These are phyloP conservation scores for Macrotrachela quadricornifera DNA, from an alignment of 1,140 invertebrate genomes.

Conservation along the genomic window DNA sequence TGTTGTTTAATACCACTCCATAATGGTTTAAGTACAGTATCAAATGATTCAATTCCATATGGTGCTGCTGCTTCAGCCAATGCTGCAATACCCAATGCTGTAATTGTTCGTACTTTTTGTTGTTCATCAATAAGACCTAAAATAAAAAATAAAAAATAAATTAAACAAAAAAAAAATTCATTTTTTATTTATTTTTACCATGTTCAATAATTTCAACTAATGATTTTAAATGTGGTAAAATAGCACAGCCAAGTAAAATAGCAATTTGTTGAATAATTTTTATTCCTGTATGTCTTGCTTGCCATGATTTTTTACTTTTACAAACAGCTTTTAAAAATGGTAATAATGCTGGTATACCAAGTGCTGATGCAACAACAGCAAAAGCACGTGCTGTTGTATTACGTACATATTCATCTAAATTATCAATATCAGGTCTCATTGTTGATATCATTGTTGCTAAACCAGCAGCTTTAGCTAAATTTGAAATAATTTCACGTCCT, in stretches of 20 bases:
- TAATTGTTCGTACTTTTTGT: slow-evolving; percentile 72
- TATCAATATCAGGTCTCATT: slow-evolving; percentile 99
- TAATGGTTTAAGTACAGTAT: slow-evolving; percentile 89
- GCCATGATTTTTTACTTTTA: slow-evolving; percentile 97
- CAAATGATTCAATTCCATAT: slow-evolving; percentile 98
- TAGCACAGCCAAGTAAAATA: slow-evolving; percentile 98
- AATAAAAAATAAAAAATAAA: slow-evolving; percentile 6
- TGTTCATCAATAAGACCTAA: slow-evolving; percentile 45
- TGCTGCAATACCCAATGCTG: slow-evolving; percentile 88
- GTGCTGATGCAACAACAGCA: slow-evolving; percentile 90
- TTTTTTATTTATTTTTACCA: slow-evolving; percentile 35
- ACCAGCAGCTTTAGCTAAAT: slow-evolving; percentile 96
- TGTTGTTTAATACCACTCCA: slow-evolving; percentile 98
- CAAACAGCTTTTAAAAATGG: slow-evolving; percentile 98
- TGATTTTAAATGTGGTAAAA: slow-evolving; percentile 86
- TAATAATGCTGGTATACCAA: slow-evolving; percentile 86
- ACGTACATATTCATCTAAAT: slow-evolving; percentile 96
- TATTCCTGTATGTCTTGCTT: slow-evolving; percentile 91
- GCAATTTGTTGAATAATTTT: slow-evolving; percentile 99
- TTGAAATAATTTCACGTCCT: slow-evolving; percentile 96
- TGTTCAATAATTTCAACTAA: slow-evolving; percentile 99
- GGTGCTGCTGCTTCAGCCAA: slow-evolving; percentile 84
- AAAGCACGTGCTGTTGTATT: slow-evolving; percentile 97
- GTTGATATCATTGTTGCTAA: slow-evolving; percentile 99
- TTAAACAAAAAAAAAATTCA: background rate